Evolutionary conservation across 2,113 vertebrate species (phyloP).

Genomic region (Xiphophorus maculatus): DNA sequence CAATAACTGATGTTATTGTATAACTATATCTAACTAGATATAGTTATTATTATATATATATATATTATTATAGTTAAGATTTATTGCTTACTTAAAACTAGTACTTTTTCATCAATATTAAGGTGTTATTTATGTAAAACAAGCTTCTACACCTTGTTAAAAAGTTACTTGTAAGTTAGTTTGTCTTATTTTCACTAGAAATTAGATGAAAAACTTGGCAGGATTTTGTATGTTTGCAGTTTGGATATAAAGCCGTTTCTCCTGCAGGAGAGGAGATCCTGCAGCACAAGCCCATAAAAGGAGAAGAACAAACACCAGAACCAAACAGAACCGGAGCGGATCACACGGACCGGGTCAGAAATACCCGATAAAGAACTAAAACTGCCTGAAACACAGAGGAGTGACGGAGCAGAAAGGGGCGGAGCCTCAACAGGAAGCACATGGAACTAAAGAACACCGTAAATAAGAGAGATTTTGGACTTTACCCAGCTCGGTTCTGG

Average conservation of each 20-base stretch:
- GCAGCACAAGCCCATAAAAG: neutral
- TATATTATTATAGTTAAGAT: too few relatives aligned
- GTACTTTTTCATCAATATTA: too few relatives aligned
- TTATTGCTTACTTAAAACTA: too few relatives aligned
- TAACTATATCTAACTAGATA: too few relatives aligned
- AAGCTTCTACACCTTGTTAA: too few relatives aligned
- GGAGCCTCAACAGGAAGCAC: slow-evolving; percentile 63
- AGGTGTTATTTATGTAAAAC: too few relatives aligned
- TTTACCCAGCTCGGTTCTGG: slow-evolving; percentile 51
- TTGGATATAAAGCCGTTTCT: neutral
- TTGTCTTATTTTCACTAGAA: too few relatives aligned
- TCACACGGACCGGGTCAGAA: neutral
- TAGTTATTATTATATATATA: too few relatives aligned
- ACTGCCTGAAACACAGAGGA: neutral
- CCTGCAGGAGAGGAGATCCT: neutral
- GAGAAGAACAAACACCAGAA: neutral
- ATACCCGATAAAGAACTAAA: neutral
- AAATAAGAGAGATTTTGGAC: neutral
- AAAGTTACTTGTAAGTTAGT: too few relatives aligned
- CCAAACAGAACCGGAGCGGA: neutral
- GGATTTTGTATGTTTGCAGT: too few relatives aligned
- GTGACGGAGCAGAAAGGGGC: slow-evolving; percentile 31
- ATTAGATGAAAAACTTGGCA: too few relatives aligned
- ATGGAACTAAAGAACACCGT: neutral
- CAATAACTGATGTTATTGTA: too few relatives aligned